phyloP scores from a whole-genome alignment of 2,113 vertebrate species.

The Aegotheles bennettii region DNA sequence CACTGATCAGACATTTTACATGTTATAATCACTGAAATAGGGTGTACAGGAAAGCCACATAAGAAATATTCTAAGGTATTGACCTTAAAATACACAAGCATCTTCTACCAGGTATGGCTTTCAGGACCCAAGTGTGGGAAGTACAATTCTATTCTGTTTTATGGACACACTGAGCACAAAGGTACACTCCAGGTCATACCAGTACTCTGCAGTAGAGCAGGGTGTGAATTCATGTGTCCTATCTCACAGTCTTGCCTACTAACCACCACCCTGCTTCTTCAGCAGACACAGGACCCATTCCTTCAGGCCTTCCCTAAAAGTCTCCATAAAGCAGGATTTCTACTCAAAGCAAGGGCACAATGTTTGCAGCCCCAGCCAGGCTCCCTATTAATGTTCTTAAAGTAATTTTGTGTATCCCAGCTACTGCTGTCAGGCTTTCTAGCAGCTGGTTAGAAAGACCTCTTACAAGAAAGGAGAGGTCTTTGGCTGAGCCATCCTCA shows the following conservation, averaged over 20 bases:
- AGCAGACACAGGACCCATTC: background rate
- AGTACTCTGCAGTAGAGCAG: background rate
- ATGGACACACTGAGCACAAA: background rate
- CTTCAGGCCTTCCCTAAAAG: background rate
- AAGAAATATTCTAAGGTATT: background rate
- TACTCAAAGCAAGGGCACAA: background rate
- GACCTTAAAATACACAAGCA: background rate
- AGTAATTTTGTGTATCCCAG: accelerated
- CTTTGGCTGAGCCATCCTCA: background rate
- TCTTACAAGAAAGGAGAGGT: background rate
- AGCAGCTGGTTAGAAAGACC: background rate
- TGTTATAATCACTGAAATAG: background rate
- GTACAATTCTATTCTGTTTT: background rate
- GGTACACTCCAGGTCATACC: background rate
- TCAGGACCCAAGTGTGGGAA: background rate
- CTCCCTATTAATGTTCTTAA: background rate
- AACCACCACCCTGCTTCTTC: background rate
- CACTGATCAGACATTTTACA: background rate
- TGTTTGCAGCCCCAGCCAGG: background rate
- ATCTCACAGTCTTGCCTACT: background rate
- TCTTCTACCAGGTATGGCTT: background rate
- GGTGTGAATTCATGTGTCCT: background rate
- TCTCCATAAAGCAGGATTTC: background rate
- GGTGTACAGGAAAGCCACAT: background rate
- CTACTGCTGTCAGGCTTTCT: background rate